Evolutionary conservation across 2,113 vertebrate genomes (phyloP).

Genomic region (Sigmodon hispidus): DNA sequence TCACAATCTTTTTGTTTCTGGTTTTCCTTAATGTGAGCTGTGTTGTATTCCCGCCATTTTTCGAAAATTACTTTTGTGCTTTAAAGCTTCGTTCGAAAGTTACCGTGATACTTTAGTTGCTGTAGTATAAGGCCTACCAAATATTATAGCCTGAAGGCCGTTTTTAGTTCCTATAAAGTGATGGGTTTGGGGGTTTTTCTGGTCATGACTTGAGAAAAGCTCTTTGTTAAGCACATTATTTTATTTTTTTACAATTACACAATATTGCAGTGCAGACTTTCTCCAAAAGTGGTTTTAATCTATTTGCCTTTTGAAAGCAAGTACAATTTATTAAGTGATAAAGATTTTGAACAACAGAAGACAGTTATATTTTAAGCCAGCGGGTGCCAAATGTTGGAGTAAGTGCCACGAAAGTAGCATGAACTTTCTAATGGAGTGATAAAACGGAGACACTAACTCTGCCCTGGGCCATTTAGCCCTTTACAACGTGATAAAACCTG

Average conservation of each 20-base stretch:
- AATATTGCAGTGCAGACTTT: not conserved
- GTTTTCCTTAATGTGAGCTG: fast-evolving
- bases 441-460: not conserved
- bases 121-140: not conserved
- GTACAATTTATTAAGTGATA: not conserved
- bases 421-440: not conserved
- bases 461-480: not conserved
- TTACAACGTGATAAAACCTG: not conserved
- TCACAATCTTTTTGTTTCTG: not conserved
- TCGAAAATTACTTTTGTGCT: not conserved
- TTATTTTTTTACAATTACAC: not conserved
- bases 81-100: not conserved
- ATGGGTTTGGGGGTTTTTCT: not conserved
- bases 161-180: not conserved
- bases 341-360: not conserved
- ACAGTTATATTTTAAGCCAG: constrained; percentile 14
- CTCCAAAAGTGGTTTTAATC: not conserved
- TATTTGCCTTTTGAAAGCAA: not conserved
- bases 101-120: not conserved
- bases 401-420: not conserved
- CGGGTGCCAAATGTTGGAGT: not conserved
- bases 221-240: not conserved
- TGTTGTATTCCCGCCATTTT: constrained; percentile 45
- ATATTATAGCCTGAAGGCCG: not conserved
- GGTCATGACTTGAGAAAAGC: not conserved